Percentiles rank a stretch among this genome's conserved stretches.
Conservation (phyloP, 2,113 vertebrate genomes). For the Struthidea cinerea region DNA sequence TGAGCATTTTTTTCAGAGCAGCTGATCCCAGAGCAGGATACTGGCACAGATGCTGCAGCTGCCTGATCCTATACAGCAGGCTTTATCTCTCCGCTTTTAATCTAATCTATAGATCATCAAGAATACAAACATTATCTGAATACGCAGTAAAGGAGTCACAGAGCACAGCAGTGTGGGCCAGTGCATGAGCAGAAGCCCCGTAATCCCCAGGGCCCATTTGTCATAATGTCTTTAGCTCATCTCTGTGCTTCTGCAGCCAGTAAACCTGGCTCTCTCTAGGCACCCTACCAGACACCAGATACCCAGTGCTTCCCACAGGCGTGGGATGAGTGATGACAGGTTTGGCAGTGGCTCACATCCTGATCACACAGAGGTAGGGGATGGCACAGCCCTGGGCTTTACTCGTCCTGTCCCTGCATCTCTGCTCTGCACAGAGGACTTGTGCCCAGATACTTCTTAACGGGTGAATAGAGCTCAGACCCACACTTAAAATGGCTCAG, state of each 20-base stretch:
- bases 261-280: background rate
- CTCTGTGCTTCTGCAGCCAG: background rate
- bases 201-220: background rate
- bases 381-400: background rate
- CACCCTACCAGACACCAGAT: background rate
- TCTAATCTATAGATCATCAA: background rate
- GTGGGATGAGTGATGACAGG: background rate
- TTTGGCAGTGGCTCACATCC: background rate
- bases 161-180: background rate
- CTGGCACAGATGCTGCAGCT: background rate
- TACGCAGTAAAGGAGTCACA: background rate
- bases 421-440: background rate
- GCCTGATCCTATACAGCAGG: background rate
- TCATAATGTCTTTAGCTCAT: background rate
- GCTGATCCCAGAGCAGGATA: background rate
- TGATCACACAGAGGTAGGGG: background rate
- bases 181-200: background rate
- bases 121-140: background rate
- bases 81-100: background rate
- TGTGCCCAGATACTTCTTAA: background rate
- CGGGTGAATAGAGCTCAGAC: background rate
- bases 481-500: background rate
- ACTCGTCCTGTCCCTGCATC: background rate
- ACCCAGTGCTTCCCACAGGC: background rate
- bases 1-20: background rate